Base-by-base conservation (phyloP, 2,888 invertebrate genomes). In the Thecophora atra region DNA sequence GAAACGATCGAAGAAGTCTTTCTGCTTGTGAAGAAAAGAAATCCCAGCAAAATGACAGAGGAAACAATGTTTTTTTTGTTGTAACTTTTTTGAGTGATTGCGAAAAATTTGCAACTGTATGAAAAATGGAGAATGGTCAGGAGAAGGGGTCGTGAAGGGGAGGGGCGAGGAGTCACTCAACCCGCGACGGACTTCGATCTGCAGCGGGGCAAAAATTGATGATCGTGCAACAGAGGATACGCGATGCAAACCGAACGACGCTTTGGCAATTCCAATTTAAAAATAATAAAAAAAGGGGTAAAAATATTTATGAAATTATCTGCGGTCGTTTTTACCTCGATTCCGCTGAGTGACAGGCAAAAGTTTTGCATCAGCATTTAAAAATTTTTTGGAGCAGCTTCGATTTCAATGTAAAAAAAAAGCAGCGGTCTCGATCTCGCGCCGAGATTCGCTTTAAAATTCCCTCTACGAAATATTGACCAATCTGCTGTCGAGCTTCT, bases 131-230 rank as follows among this genome's bases (percentile, higher is more conserved):
- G 4, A n/a, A 37, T 19, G n/a, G 21, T 37, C 21, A 37, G 7
- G 21, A 15, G 30, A 15, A 24, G 24, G 51, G 3, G 19, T 28
- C 15, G 51, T 15, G 47, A 47, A n/a, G 28, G 65, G 17, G 47
- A 37, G 28, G 28, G 24, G 28, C 17, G 17, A n/a, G 72, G 70
- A 70, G 74, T 74, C 74, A 74, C 42, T 74, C 72, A 74, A 72
- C 74, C 63, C 62, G 51, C 26, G 56, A 58, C 58, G n/a, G 66
- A 52, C 28, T 30, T 52, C 30, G 26, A 58, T 30, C 66, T 52
- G 52, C 52, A 30, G 0, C 44, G 52, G 24, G 52, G 24, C 44
- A 64, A 64, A 47, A 64, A 66, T 13, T 66, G 66, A 66, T 66
- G 66, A 66, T 66, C 66, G 30, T 37, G 66, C 66, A 66, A 52